phyloP scores from a whole-genome alignment of 1,140 invertebrate genomes.

The Propsilocerus akamusi region DNA sequence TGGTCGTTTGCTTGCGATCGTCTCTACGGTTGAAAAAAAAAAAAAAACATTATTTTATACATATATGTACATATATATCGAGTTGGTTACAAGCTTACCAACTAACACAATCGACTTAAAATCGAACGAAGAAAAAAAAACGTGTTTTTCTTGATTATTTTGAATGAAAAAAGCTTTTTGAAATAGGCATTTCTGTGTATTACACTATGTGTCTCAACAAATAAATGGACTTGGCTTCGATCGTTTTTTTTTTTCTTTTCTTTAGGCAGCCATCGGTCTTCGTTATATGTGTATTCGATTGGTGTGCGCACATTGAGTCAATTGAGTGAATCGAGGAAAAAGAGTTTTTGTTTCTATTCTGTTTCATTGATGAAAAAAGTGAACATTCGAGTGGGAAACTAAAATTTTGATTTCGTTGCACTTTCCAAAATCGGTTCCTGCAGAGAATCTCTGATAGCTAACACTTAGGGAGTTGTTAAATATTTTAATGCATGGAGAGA shows the following conservation, averaged over 20 bases:
- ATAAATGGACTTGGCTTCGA: not conserved
- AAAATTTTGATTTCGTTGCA: too few species aligned
- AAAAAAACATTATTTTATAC: not conserved
- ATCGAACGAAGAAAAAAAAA: not conserved
- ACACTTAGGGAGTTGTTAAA: too few species aligned
- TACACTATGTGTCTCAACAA: too few species aligned
- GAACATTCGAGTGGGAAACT: too few species aligned
- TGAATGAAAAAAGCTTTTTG: too few species aligned
- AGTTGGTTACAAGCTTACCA: not conserved
- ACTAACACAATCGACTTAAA: not conserved
- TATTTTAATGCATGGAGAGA: too few species aligned
- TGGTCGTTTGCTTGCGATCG: not conserved
- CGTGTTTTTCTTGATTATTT: not conserved
- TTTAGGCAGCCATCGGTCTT: not conserved
- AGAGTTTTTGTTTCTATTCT: too few species aligned
- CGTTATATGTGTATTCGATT: not conserved
- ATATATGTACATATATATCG: not conserved
- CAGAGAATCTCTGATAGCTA: too few species aligned
- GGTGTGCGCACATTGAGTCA: not conserved
- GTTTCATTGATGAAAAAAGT: too few species aligned
- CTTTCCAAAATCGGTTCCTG: too few species aligned
- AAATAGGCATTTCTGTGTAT: too few species aligned
- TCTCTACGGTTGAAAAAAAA: not conserved
- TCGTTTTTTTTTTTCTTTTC: not conserved
- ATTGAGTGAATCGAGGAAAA: too few species aligned